A percentile compares a stretch with the other conserved stretches of the same genome.
phyloP scores from a whole-genome alignment of 2,113 vertebrate species.

The Ictidomys tridecemlineatus region DNA sequence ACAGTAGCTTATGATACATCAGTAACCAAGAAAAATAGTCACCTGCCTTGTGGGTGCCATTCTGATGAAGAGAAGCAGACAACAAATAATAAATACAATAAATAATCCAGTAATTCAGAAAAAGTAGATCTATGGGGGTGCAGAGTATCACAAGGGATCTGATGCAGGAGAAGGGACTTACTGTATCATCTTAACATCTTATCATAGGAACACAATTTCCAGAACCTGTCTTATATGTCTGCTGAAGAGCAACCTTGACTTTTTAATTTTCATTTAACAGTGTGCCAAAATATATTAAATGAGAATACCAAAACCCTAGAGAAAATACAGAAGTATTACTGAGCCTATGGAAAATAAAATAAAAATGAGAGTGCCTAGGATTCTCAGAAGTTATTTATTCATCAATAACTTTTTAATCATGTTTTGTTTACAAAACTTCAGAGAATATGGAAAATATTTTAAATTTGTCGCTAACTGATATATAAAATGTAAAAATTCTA shows the following conservation, averaged over 20 bases:
- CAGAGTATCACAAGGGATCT: not conserved
- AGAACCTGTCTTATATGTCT: not conserved
- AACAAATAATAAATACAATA: no score
- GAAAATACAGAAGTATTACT: no score
- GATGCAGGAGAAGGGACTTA: rapidly evolving
- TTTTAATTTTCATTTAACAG: not conserved
- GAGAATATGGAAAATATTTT: not conserved
- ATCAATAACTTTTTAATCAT: not conserved
- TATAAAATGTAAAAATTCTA: not conserved
- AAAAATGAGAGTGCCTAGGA: no score
- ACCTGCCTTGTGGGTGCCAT: not conserved
- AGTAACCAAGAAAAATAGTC: not conserved
- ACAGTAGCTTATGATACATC: not conserved
- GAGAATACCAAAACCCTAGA: not conserved
- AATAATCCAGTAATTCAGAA: no score
- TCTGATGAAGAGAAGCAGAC: not conserved
- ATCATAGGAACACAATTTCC: not conserved
- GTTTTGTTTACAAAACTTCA: not conserved
- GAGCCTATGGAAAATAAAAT: no score
- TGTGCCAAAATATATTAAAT: not conserved
- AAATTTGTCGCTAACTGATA: not conserved
- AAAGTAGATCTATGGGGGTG: no score
- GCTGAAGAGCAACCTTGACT: not conserved
- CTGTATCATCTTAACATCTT: not conserved
- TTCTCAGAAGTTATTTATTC: no score